Evolutionary conservation across 2,888 invertebrate genomes (phyloP).

Genomic region (Dryomyza anilis): DNA sequence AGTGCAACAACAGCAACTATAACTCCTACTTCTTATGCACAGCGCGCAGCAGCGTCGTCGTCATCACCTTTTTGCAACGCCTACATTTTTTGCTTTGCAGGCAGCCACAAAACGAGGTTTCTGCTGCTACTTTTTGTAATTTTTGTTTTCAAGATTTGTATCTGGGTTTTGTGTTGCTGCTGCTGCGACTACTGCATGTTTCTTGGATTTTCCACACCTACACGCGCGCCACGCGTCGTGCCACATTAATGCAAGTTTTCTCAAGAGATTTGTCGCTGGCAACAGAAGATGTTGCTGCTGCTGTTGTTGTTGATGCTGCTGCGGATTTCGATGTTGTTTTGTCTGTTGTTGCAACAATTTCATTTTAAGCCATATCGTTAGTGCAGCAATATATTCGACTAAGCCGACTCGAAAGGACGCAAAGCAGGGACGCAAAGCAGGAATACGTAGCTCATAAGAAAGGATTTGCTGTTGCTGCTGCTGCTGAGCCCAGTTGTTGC

Average conservation of each 20-base stretch:
- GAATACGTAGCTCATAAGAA: neutral
- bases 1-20: too few relatives aligned
- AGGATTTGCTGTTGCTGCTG: neutral
- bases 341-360: constrained; percentile 15
- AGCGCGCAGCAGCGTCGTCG: neutral
- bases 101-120: too few relatives aligned
- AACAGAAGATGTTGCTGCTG: neutral
- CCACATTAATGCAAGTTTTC: constrained; percentile 16
- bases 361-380: constrained; percentile 34
- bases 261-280: constrained; percentile 10
- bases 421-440: neutral
- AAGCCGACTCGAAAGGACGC: constrained; percentile 35
- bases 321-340: constrained; percentile 15
- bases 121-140: neutral
- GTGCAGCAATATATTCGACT: constrained; percentile 34
- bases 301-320: constrained; percentile 1
- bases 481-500: neutral
- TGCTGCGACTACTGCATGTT: too few relatives aligned
- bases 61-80: neutral
- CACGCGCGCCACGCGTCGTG: constrained; percentile 46
- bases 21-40: too few relatives aligned
- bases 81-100: too few relatives aligned
- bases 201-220: constrained; percentile 37
- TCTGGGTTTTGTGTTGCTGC: neutral
- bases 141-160: neutral